Base-by-base conservation (phyloP, 2,888 invertebrate genomes). In the Exephanes ischioxanthus region DNA sequence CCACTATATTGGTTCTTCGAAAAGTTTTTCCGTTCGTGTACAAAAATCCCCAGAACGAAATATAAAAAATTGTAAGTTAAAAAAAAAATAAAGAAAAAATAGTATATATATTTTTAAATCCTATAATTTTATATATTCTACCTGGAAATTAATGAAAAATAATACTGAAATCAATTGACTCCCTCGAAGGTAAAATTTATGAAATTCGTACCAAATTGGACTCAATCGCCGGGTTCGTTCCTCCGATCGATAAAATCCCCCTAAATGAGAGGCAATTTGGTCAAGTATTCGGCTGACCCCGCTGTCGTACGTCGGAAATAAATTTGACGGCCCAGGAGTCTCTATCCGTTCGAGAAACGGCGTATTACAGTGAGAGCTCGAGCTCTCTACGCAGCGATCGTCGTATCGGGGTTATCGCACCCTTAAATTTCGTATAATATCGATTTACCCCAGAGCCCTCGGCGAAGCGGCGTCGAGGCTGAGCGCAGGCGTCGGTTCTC, bases 391-490 rank as follows among this genome's bases (percentile, higher is more conserved):
- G 41, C 45, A 19, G 19, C 45, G 80, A 33, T 53, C 41, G 11
- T 19, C 26, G 41, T 58, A 48, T 66, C 41, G 75, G 72, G 72
- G 67, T 85, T 83, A 80, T 83, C 83, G 76, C 87, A 81, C 79
- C 86, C 87, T 87, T 70, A 83, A 88, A 87, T 89, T 88, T 83
- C 77, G 85, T 81, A 86, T 75, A 83, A 71, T 88, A 91, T 91
- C 91, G 91, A 91, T 91, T 90, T 87, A 87, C 82, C 88, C 84
- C 22, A 70, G 48, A 78, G 22, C 76, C 80, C 67, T 72, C 61
- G 80, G 53, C 68, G 58, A 37, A 37, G 26, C 76, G 37, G 7
- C 48, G 37, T 6, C 53, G 67, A 33, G 19, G 66, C 41, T 55
- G 26, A 53, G 85, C 91, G 91, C 91, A 90, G 86, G 86, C 89